Conservation (phyloP, 2,113 vertebrate species). For the Machaerirhynchus nigripectus region DNA sequence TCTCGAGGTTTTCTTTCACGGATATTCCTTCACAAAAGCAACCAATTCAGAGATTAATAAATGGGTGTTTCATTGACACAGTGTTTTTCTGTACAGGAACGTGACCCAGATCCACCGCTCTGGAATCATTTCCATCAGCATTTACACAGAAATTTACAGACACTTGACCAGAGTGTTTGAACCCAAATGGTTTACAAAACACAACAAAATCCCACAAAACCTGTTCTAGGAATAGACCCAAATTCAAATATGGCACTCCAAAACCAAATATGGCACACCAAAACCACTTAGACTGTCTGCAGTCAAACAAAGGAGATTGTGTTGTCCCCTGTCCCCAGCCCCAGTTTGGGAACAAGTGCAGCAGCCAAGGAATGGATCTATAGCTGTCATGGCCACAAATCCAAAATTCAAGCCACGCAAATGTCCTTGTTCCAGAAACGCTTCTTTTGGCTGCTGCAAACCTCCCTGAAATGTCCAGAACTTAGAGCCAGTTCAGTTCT, state of each 20-base stretch:
- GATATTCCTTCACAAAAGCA: background rate
- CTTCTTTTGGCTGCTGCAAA: background rate
- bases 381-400: background rate
- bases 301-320: background rate
- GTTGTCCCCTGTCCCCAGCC: background rate
- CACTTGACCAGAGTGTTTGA: background rate
- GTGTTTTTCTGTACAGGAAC: background rate
- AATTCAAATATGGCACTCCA: background rate
- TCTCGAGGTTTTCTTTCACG: background rate
- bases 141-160: background rate
- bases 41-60: background rate
- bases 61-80: background rate
- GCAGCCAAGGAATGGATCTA: background rate
- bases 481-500: background rate
- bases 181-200: background rate
- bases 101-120: background rate
- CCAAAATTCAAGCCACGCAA: background rate
- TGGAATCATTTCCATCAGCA: background rate
- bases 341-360: background rate
- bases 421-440: background rate
- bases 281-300: background rate
- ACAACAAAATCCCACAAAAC: background rate
- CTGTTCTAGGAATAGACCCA: background rate
- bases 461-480: background rate
- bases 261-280: background rate